Conservation (phyloP, 2,888 invertebrate species). For the Hydriomena furcata region DNA sequence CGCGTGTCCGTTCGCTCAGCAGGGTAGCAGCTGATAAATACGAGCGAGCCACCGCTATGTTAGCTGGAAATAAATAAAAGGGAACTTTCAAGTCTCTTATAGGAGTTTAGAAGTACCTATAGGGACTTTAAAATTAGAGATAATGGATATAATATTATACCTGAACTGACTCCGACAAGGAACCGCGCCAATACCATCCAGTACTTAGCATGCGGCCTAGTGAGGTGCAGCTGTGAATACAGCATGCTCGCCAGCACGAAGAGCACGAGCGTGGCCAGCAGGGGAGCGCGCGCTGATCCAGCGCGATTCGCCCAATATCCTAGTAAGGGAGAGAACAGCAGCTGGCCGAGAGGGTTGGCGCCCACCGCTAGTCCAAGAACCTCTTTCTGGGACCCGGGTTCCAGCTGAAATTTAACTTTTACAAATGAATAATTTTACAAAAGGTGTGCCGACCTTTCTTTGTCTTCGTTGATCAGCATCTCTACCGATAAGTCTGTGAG, state of each 20-base stretch:
- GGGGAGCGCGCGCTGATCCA: conserved; percentile 87
- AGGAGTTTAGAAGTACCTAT: too few relatives aligned
- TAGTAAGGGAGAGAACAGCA: conserved; percentile 92
- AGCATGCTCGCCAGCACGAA: conserved; percentile 89
- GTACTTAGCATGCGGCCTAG: conserved; percentile 85
- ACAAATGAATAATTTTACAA: too few relatives aligned
- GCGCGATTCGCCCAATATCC: conserved; percentile 93
- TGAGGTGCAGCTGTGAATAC: conserved; percentile 90
- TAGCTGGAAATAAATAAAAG: conserved; percentile 79
- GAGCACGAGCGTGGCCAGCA: conserved; percentile 87
- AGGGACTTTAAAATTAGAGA: too few relatives aligned
- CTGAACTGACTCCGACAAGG: conserved; percentile 92
- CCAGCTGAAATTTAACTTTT: conserved; percentile 85
- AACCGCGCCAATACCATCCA: conserved; percentile 91
- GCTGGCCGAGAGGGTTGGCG: conserved; percentile 93
- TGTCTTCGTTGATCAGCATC: too few relatives aligned
- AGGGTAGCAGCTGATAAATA: conserved; percentile 94
- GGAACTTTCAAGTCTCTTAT: too few relatives aligned
- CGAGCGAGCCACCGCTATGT: conserved; percentile 92
- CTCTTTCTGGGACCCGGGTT: conserved; percentile 90
- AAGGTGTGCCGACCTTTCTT: too few relatives aligned
- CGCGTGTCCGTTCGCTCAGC: conserved; percentile 90
- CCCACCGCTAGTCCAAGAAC: conserved; percentile 93
- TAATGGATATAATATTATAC: conserved; percentile 62
- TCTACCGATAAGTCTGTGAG: too few relatives aligned